Evolutionary conservation across 2,797 vertebrate species (phyloP).

Genomic region (Clarias laeviceps): DNA sequence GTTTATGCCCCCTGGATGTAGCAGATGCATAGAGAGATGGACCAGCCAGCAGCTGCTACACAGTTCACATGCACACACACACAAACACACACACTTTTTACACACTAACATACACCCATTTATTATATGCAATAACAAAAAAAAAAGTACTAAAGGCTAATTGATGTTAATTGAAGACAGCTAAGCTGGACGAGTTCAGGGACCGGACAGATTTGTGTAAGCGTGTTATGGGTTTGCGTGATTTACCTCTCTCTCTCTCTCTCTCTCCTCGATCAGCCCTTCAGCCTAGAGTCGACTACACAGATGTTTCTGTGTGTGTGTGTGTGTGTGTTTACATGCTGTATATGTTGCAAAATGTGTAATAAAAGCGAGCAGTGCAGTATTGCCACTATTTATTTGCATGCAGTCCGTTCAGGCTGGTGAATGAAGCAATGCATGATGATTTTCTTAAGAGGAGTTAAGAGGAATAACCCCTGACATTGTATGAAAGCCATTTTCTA

Average conservation of each 20-base stretch:
- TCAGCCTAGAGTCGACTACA: neutral
- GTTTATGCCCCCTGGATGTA: slow-evolving; percentile 34
- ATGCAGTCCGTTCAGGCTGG: neutral
- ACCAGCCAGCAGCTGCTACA: slow-evolving; percentile 50
- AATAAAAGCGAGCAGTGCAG: neutral
- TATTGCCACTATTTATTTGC: neutral
- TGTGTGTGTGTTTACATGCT: neutral
- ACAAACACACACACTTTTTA: slow-evolving; percentile 35
- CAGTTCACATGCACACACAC: slow-evolving; percentile 17
- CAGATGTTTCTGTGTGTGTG: neutral
- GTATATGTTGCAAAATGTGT: neutral
- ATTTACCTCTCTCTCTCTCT: neutral
- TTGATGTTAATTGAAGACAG: slow-evolving; percentile 52
- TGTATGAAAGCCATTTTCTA: neutral
- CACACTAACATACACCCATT: slow-evolving; percentile 26
- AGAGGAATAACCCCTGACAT: neutral
- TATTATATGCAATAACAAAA: slow-evolving; percentile 35
- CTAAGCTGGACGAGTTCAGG: slow-evolving; percentile 22
- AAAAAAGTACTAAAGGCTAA: slow-evolving; percentile 44
- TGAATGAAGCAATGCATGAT: neutral
- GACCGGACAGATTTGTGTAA: slow-evolving; percentile 12
- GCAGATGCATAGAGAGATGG: slow-evolving; percentile 31
- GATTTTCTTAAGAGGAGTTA: neutral
- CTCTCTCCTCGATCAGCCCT: neutral
- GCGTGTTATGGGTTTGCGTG: neutral